These are phyloP conservation scores for Drosophila micromelanica DNA, from an alignment of 1,140 invertebrate genomes.

Conservation along the genomic window DNA sequence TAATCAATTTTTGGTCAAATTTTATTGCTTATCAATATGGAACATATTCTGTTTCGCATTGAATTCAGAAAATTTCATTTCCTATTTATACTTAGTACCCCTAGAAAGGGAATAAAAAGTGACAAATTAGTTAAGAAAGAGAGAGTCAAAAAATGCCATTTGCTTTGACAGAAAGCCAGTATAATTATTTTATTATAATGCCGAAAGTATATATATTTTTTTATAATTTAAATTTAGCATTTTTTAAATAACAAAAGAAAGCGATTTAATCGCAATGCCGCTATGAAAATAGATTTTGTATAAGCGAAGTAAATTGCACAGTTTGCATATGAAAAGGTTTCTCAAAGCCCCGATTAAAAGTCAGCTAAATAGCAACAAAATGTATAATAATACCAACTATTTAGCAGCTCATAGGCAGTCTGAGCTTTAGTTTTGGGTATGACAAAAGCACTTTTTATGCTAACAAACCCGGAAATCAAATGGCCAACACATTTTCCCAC, in stretches of 20 bases:
- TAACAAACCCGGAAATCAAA: conserved; percentile 73
- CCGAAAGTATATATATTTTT: background rate
- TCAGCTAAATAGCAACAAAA: background rate
- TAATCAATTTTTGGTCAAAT: too few relatives aligned
- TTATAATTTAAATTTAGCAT: conserved; percentile 11
- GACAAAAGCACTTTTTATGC: conserved; percentile 21
- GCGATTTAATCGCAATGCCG: conserved; percentile 30
- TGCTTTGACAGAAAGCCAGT: too few relatives aligned
- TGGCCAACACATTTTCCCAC: conserved; percentile 73
- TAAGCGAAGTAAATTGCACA: conserved; percentile 4
- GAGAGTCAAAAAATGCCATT: too few relatives aligned
- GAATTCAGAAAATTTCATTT: too few relatives aligned
- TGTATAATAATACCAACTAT: background rate
- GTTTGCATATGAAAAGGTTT: background rate
- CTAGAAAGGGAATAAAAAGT: too few relatives aligned
- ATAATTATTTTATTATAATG: background rate
- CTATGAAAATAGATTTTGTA: conserved; percentile 4
- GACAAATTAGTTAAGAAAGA: too few relatives aligned
- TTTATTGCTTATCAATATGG: too few relatives aligned
- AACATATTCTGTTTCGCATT: too few relatives aligned
- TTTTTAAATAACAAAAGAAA: conserved; percentile 60
- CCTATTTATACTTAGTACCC: too few relatives aligned
- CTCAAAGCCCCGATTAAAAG: conserved; percentile 1
- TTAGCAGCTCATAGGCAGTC: background rate
- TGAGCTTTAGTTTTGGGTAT: background rate